Base-by-base conservation (phyloP, 2,113 vertebrate genomes). In the Ornithorhynchus anatinus region DNA sequence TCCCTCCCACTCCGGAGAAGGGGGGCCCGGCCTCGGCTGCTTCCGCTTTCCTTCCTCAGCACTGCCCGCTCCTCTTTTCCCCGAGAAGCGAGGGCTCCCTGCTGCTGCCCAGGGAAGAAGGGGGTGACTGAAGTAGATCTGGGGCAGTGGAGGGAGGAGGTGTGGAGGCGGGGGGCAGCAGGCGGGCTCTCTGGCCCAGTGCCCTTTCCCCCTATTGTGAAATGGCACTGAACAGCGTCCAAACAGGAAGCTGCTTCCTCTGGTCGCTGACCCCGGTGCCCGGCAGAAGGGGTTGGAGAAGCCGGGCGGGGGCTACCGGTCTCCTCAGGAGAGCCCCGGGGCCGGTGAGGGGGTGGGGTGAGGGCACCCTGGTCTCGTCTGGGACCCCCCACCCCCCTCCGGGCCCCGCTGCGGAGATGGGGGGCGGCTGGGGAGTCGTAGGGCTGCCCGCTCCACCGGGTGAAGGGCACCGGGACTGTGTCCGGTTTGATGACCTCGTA, bases 161-260 rank as follows among this genome's bases (percentile, higher is more conserved):
- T 27, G 39, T 74, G 16, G 57, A 0, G 1, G 53, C 36, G 0
- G 10, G 1, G 72, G 39, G 47, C 54, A 73, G 43, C 61, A 31
- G n/a, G n/a, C 47, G 39, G 83, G 85, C 59, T 76, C 83, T 79
- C 80, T 50, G 64, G 69, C 73, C 81, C 54, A 32, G 52, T 4
- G 61, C 84, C 87, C 90, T 92, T 94, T 89, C 89, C 88, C 90
- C 48, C 61, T 70, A 92, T 91, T 92, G 90, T 93, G 91, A 86
- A 86, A 80, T 79, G 84, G 86, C 89, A 89, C 85, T 91, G 91
- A 91, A 78, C 58, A 54, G 71, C 36, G 72, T 84, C 91, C 93
- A 92, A 91, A 88, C 90, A 92, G 93, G 92, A 94, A 93, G 87
- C 79, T 0, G 29, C 82, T 88, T 88, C 86, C 85, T 89, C 53